Evolutionary conservation across 2,797 vertebrate genomes (phyloP).

Genomic region (Aplochiton taeniatus): DNA sequence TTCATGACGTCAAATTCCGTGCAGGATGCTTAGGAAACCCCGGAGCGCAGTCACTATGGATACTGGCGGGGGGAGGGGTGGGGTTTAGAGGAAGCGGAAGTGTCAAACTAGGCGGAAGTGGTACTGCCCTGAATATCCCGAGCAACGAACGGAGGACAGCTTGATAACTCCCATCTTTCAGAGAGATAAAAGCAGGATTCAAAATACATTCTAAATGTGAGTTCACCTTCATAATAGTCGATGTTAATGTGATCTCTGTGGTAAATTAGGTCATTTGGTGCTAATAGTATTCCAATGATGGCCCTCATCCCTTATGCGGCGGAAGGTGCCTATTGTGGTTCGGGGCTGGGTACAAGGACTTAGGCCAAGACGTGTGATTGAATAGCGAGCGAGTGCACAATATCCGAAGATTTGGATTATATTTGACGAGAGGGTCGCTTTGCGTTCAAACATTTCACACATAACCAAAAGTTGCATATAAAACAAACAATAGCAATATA

Average conservation of each 20-base stretch:
- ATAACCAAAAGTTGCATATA: neutral
- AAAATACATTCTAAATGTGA: conserved; percentile 74
- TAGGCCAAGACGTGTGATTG: conserved; percentile 69
- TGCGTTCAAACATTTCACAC: neutral
- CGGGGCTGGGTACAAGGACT: conserved; percentile 69
- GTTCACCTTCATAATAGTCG: conserved; percentile 52
- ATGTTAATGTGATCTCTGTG: conserved; percentile 22
- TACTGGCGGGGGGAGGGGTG: conserved; percentile 76
- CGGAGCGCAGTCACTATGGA: conserved; percentile 69
- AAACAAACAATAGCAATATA: neutral
- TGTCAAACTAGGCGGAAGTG: conserved; percentile 86
- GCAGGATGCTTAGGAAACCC: conserved; percentile 74
- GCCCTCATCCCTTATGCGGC: conserved; percentile 59
- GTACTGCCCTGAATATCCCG: conserved; percentile 84
- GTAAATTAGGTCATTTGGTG: neutral
- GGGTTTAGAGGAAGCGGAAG: conserved; percentile 86
- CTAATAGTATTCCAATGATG: conserved; percentile 27
- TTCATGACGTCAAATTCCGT: conserved; percentile 79
- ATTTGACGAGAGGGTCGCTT: neutral
- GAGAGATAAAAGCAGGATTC: conserved; percentile 72
- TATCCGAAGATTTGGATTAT: neutral
- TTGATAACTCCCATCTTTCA: conserved; percentile 74
- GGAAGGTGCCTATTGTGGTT: conserved; percentile 80
- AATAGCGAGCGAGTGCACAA: conserved; percentile 37
- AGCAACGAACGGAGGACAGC: conserved; percentile 81